Conservation (phyloP, 1,140 invertebrate genomes). For the Bombus affinis region DNA sequence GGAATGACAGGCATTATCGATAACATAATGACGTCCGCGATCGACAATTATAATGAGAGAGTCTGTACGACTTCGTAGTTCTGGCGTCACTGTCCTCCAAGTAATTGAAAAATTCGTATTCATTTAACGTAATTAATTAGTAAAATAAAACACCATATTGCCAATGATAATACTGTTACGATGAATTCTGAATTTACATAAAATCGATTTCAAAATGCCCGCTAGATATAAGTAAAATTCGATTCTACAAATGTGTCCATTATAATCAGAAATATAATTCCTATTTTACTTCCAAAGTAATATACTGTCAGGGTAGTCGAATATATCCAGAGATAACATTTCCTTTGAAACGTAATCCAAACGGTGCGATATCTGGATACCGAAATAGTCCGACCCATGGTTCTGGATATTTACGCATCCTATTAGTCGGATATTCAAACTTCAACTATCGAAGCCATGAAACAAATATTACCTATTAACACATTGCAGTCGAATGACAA, state of each 20-base stretch:
- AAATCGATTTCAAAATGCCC: background rate
- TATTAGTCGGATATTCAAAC: slow-evolving; percentile 27
- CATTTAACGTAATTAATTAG: too few species aligned
- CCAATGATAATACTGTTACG: too few species aligned
- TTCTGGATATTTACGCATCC: slow-evolving; percentile 15
- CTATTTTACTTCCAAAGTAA: background rate
- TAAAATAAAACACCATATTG: too few species aligned
- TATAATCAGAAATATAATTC: too few species aligned
- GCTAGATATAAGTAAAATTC: background rate
- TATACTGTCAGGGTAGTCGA: background rate
- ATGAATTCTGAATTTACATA: background rate
- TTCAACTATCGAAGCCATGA: background rate
- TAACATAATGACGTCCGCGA: background rate
- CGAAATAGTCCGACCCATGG: background rate
- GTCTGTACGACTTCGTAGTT: background rate
- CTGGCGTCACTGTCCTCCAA: background rate
- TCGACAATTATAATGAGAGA: background rate
- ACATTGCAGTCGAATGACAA: background rate
- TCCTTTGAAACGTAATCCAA: slow-evolving; percentile 5
- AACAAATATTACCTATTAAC: slow-evolving; percentile 6
- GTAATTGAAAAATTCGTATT: background rate
- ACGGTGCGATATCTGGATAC: background rate
- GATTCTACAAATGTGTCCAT: background rate
- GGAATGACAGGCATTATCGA: background rate
- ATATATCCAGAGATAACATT: background rate